These are phyloP conservation scores for Prunella fulvescens DNA, from an alignment of 2,113 vertebrate species.

Conservation along the genomic window DNA sequence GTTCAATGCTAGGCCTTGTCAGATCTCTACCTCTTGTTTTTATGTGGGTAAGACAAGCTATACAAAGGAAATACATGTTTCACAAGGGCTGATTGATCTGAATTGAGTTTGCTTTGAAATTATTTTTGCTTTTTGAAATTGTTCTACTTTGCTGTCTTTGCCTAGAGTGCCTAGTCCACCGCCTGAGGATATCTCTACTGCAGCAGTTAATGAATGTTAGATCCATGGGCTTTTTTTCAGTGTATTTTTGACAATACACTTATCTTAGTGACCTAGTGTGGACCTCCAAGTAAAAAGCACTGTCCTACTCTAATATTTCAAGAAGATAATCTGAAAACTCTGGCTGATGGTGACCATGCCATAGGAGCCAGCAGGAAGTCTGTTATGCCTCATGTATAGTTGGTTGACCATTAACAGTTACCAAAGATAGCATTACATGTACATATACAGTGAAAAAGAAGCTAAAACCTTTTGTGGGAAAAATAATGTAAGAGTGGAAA, in stretches of 20 bases:
- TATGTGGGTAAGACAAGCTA: not conserved
- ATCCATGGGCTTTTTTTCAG: not conserved
- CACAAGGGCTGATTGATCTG: not conserved
- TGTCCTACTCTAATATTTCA: not conserved
- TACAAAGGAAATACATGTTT: not conserved
- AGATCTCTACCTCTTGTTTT: conserved; percentile 15
- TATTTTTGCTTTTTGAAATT: not conserved
- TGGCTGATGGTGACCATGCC: not conserved
- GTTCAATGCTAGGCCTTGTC: conserved; percentile 9
- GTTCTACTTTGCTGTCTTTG: not conserved
- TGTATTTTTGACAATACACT: not conserved
- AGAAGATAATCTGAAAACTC: not conserved
- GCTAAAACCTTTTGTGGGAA: not conserved
- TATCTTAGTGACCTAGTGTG: not conserved
- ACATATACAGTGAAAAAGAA: not conserved
- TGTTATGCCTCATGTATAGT: not conserved
- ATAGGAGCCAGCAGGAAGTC: not conserved
- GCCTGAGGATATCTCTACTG: not conserved
- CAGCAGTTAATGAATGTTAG: not conserved
- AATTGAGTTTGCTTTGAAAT: conserved; percentile 7
- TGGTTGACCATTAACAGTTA: not conserved
- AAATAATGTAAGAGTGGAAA: not conserved
- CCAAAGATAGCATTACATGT: not conserved
- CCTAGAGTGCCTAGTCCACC: not conserved
- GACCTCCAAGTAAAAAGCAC: not conserved